Percentiles rank a stretch among this genome's conserved stretches.
phyloP scores from a whole-genome alignment of 2,888 invertebrate genomes.

The Stenurella melanura region DNA sequence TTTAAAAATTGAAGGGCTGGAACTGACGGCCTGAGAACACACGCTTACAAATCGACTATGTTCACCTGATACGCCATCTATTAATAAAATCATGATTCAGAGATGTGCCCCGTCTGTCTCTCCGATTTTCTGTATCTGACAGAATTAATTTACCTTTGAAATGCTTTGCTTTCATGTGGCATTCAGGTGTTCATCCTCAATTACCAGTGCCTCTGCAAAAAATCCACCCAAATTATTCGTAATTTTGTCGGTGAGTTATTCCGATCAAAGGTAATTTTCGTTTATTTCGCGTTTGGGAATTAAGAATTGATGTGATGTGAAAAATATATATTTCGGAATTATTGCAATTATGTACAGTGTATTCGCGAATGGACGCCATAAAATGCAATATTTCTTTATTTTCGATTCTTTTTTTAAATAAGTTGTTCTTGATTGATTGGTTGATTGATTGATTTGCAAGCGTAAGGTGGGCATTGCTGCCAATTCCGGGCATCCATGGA shows the following conservation, averaged over 20 bases:
- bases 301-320: background rate
- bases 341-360: too few species aligned
- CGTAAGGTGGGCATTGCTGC: too few species aligned
- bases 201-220: constrained; percentile 39
- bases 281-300: background rate
- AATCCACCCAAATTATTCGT: constrained; percentile 15
- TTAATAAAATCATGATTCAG: constrained; percentile 67
- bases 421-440: too few species aligned
- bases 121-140: constrained; percentile 62
- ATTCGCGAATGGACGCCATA: too few species aligned
- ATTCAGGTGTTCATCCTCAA: constrained; percentile 60
- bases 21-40: constrained; percentile 63
- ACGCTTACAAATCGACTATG: constrained; percentile 63
- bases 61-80: constrained; percentile 65
- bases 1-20: constrained; percentile 65
- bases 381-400: too few species aligned
- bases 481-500: too few species aligned
- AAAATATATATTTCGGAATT: too few species aligned
- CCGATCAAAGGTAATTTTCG: background rate
- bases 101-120: constrained; percentile 55
- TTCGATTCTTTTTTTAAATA: too few species aligned
- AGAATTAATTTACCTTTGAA: constrained; percentile 67
- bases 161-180: constrained; percentile 62
- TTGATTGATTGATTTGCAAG: too few species aligned
- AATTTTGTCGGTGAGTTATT: background rate